These are phyloP conservation scores for Schlechtendalia chinensis DNA, from an alignment of 1,140 invertebrate species.

Conservation along the genomic window DNA sequence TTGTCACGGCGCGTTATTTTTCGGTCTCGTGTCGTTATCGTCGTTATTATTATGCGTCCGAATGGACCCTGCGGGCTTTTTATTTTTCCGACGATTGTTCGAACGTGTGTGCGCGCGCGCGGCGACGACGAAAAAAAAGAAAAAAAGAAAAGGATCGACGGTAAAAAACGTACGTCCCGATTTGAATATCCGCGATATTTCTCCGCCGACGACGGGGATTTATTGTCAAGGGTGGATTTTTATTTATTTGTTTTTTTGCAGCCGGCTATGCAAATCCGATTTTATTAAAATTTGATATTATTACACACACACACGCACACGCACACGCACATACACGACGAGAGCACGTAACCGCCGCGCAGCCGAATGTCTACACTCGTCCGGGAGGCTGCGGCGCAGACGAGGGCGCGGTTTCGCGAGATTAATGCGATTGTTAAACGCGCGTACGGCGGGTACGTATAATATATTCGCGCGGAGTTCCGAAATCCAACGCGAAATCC, in stretches of 20 bases:
- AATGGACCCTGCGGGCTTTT: constrained; percentile 33
- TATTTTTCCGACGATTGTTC: constrained; percentile 11
- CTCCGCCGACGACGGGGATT: constrained; percentile 28
- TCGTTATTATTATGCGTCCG: constrained; percentile 24
- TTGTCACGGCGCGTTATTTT: constrained; percentile 35
- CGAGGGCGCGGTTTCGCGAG: constrained; percentile 6
- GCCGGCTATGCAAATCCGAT: constrained; percentile 43
- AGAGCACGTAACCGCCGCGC: constrained; percentile 15
- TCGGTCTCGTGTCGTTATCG: constrained; percentile 14
- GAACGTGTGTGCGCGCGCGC: background rate
- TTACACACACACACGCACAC: background rate
- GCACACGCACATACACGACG: constrained; percentile 1
- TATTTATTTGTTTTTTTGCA: constrained; percentile 19
- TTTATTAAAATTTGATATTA: constrained; percentile 41
- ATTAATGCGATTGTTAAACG: constrained; percentile 20
- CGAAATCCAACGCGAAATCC: background rate
- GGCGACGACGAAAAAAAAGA: background rate
- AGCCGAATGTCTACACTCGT: constrained; percentile 10
- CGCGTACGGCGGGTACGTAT: background rate
- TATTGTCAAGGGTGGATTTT: constrained; percentile 29
- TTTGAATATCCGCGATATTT: constrained; percentile 36
- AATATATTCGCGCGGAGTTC: background rate
- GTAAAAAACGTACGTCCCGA: background rate
- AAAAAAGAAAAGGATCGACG: constrained; percentile 19
- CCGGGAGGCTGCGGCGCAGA: background rate